Evolutionary conservation across 2,113 vertebrate species (phyloP).

Genomic region (Gobiocypris rarus): DNA sequence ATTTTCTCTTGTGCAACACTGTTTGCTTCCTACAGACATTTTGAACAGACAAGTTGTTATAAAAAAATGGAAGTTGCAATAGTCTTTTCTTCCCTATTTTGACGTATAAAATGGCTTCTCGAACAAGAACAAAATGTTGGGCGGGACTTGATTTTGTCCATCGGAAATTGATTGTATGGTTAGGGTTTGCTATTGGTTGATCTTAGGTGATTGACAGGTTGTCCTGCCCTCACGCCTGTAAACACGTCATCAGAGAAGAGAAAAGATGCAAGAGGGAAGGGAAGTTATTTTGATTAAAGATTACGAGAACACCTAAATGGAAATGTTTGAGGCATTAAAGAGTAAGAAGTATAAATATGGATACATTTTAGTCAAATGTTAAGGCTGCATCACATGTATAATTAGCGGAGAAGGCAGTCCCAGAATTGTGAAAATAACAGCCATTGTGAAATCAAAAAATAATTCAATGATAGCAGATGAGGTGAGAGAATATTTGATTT

Average conservation of each 20-base stretch:
- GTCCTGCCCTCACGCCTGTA: too few relatives aligned
- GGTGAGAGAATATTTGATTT: background rate
- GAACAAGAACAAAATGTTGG: too few relatives aligned
- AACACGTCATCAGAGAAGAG: too few relatives aligned
- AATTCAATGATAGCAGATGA: background rate
- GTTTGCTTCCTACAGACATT: background rate
- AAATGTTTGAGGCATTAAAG: background rate
- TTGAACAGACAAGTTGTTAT: background rate
- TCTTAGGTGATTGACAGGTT: too few relatives aligned
- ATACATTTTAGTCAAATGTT: background rate
- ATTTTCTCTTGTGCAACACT: background rate
- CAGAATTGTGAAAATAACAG: too few relatives aligned
- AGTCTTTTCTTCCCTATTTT: background rate
- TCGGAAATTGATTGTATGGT: too few relatives aligned
- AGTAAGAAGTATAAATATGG: background rate
- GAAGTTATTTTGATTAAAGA: background rate
- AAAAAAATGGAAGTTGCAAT: background rate
- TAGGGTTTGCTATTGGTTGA: too few relatives aligned
- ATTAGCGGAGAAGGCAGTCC: background rate
- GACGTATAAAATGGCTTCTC: too few relatives aligned
- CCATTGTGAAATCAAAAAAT: background rate
- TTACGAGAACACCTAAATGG: background rate
- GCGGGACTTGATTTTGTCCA: too few relatives aligned
- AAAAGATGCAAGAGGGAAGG: too few relatives aligned
- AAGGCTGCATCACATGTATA: background rate